Evolutionary conservation across 1,140 invertebrate genomes (phyloP).

Genomic region (Drosophila paulistorum): DNA sequence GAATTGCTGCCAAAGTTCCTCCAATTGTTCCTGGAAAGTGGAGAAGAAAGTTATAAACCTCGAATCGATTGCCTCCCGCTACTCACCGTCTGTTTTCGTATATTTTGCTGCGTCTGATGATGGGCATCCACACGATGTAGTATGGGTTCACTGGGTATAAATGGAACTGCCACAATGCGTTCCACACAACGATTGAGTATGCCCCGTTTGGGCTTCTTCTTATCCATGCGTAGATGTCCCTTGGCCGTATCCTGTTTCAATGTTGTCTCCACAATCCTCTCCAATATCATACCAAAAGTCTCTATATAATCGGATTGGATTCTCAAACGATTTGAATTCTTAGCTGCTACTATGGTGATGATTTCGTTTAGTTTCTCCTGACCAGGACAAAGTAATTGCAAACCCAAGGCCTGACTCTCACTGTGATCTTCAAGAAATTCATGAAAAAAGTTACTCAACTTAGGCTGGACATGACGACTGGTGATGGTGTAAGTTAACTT

Average conservation of each 20-base stretch:
- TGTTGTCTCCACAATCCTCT: constrained; percentile 62
- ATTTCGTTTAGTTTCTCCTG: constrained; percentile 64
- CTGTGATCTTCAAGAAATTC: constrained; percentile 63
- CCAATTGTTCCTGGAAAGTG: constrained; percentile 58
- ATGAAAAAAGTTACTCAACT: constrained; percentile 64
- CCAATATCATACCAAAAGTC: constrained; percentile 70
- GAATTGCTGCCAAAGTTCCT: constrained; percentile 76
- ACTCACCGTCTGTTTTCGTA: constrained; percentile 70
- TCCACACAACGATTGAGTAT: constrained; percentile 66
- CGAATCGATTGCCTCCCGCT: too few species aligned
- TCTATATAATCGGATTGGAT: constrained; percentile 79
- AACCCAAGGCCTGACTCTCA: constrained; percentile 67
- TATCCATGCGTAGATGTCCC: constrained; percentile 60
- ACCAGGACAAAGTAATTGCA: constrained; percentile 65
- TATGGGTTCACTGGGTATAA: constrained; percentile 69
- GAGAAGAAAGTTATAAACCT: not conserved
- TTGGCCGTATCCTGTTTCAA: constrained; percentile 49
- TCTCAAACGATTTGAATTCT: constrained; percentile 77
- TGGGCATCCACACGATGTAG: constrained; percentile 70
- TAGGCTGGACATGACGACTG: constrained; percentile 59
- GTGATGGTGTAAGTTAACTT: constrained; percentile 76
- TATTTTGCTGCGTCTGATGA: constrained; percentile 73
- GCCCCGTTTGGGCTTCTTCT: constrained; percentile 59
- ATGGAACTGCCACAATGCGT: constrained; percentile 64
- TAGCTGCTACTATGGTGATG: constrained; percentile 77